Evolutionary conservation across 1,140 invertebrate genomes (phyloP).

Genomic region (Teleogryllus occipitalis): DNA sequence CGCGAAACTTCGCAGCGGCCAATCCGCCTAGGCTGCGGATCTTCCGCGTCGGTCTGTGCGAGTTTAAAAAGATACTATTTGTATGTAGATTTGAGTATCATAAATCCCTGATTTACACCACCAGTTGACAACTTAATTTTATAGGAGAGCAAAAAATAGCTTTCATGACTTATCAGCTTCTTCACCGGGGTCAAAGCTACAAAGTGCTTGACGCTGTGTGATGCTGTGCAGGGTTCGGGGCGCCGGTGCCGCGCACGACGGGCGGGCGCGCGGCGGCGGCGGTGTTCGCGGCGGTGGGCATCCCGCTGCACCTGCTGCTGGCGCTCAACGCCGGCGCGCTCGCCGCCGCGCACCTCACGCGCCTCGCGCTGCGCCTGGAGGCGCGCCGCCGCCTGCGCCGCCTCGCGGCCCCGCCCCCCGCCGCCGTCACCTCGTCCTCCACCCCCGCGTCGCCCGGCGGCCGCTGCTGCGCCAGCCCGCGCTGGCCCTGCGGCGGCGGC

Average conservation of each 20-base stretch:
- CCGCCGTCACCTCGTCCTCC: conserved; percentile 49
- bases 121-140: too few relatives aligned
- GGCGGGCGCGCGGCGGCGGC: conserved; percentile 47
- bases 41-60: too few relatives aligned
- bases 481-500: too few relatives aligned
- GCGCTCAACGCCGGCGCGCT: conserved; percentile 52
- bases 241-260: conserved; percentile 49
- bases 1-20: too few relatives aligned
- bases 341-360: conserved; percentile 43
- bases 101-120: too few relatives aligned
- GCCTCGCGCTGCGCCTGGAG: conserved; percentile 34
- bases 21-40: too few relatives aligned
- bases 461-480: conserved; percentile 21
- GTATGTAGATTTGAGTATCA: too few relatives aligned
- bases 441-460: conserved; percentile 40
- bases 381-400: conserved; percentile 38
- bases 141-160: too few relatives aligned
- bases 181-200: too few relatives aligned
- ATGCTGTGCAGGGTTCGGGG: conserved; percentile 44
- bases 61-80: too few relatives aligned
- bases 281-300: conserved; percentile 48
- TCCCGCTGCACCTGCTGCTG: conserved; percentile 51
- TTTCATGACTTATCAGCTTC: too few relatives aligned
- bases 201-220: too few relatives aligned
- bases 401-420: conserved; percentile 45